phyloP scores from a whole-genome alignment of 2,888 invertebrate species.

The Hedychridium roseum region DNA sequence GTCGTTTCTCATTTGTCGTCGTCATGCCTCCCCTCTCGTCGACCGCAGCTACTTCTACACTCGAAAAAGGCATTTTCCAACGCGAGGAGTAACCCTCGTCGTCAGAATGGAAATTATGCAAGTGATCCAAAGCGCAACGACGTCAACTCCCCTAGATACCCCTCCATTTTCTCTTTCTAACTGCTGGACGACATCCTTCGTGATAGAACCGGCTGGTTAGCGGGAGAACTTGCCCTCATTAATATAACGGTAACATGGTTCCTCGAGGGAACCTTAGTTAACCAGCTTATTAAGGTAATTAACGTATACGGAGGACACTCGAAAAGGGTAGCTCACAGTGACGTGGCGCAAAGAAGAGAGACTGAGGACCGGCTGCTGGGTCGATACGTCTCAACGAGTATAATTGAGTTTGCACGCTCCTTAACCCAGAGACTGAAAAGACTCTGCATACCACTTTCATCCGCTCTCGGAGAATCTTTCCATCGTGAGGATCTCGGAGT shows the following conservation, averaged over 20 bases:
- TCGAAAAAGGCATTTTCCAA: slow-evolving; percentile 5
- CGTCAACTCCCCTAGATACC: background rate
- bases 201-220: background rate
- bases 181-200: background rate
- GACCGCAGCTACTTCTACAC: background rate
- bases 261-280: slow-evolving; percentile 28
- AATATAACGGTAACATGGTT: slow-evolving; percentile 24
- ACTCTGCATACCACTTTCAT: too few relatives aligned
- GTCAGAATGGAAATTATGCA: slow-evolving; percentile 6
- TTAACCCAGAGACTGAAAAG: too few relatives aligned
- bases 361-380: slow-evolving; percentile 19
- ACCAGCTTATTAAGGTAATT: slow-evolving; percentile 49
- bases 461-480: too few relatives aligned
- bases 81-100: slow-evolving; percentile 7
- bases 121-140: slow-evolving; percentile 1
- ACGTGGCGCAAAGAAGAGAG: slow-evolving; percentile 25
- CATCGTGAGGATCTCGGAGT: too few relatives aligned
- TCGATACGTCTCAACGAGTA: slow-evolving; percentile 22
- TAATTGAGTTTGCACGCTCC: too few relatives aligned
- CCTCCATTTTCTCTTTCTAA: background rate
- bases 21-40: background rate
- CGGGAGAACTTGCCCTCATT: slow-evolving; percentile 15
- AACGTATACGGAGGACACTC: slow-evolving; percentile 31
- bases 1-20: too few relatives aligned
- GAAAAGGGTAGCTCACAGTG: slow-evolving; percentile 24